These are phyloP conservation scores for Urocitellus parryii DNA, from an alignment of 2,113 vertebrate species.

Conservation along the genomic window DNA sequence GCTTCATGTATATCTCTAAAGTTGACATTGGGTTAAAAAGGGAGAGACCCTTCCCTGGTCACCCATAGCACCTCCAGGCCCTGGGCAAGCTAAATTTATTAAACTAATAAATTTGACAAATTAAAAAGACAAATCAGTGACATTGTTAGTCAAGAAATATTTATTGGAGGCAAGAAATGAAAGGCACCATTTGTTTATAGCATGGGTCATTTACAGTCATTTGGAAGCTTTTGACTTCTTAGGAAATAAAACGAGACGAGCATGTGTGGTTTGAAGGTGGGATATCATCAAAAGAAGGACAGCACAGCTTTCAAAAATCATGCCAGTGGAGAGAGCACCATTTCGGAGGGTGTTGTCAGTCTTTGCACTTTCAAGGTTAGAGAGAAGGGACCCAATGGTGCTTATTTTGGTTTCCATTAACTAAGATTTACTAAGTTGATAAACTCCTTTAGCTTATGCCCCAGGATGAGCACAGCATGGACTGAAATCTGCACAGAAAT, in stretches of 20 bases:
- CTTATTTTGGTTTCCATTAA: slow-evolving; percentile 45
- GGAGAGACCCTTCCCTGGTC: background rate
- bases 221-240: background rate
- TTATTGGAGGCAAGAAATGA: background rate
- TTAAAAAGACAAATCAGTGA: background rate
- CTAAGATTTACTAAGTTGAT: background rate
- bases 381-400: background rate
- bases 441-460: background rate
- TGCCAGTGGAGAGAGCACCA: rapidly evolving
- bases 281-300: background rate
- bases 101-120: background rate
- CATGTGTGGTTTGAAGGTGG: no score
- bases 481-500: slow-evolving; percentile 36
- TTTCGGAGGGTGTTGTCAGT: background rate
- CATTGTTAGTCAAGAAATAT: background rate
- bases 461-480: rapidly evolving
- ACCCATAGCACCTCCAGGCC: background rate
- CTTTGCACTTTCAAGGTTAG: background rate
- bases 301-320: background rate
- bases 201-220: background rate
- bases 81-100: background rate
- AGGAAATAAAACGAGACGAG: background rate
- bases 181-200: background rate
- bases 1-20: background rate
- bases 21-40: background rate